Base-by-base conservation (phyloP, 2,888 invertebrate genomes). In the Leucoma salicis region DNA sequence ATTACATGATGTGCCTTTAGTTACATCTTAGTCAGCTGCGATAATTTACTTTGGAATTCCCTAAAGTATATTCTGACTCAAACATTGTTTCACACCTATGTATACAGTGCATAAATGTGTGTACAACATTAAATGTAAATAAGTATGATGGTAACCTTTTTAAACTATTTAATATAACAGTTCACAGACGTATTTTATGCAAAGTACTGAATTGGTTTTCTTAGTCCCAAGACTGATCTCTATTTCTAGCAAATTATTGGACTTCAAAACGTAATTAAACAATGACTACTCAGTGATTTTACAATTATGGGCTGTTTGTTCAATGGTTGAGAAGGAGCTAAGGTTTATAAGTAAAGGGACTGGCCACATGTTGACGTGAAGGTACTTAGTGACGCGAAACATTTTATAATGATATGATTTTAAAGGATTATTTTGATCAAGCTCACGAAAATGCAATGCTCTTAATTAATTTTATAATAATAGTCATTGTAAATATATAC, bases 401-500 rank as follows among this genome's bases (percentile, higher is more conserved):
- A 56, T 61, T 63, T 48, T 57, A 52, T 49, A 57, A 46, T 44
- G 34, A 62, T 66, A 60, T 70, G 64, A 66, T 65, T 74, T 77
- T 82, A 82, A 85, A 78, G 77, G 75, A 78, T 79, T 80, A 74
- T 69, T 79, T 82, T 82, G 83, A 85, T 85, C 80, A 85, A 85
- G 83, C 82, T 86, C 81, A 86, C 73, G 67, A 67, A 69, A 78
- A 80, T 80, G 78, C 84, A 87, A 89, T 87, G 86, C 86, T 88
- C 86, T 80, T 81, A 78, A 77, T 78, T 76, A 81, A 76, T 81
- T 84, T 78, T 78, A 77, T 78, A 74, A 46, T 66, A 62, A 78
- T 87, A 89, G 88, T 88, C 82, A 87, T 78, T 90, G 89, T 90
- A 90, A 80, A 90, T 90, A 90, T 73, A 71, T 81, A 82, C 76